These are phyloP conservation scores for Stichopus horrens DNA, from an alignment of 53 echinoderm and acorn worm genomes.

Conservation along the genomic window DNA sequence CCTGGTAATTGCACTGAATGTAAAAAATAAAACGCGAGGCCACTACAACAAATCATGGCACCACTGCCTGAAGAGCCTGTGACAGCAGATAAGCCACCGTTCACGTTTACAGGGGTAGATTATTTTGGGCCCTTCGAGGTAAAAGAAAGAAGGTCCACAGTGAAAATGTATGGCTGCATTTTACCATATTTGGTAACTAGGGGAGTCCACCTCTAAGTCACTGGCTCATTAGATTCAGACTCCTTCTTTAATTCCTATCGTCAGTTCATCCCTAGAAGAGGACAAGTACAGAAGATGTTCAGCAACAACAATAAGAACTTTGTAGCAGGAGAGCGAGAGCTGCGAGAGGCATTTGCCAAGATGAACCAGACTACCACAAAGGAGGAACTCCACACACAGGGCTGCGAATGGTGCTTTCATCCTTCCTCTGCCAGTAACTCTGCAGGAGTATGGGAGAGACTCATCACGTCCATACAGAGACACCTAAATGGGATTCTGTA, in stretches of 20 bases:
- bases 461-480: slow-evolving; percentile 28
- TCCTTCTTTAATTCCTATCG: slow-evolving; percentile 53
- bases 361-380: not conserved
- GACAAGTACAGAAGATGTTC: slow-evolving; percentile 38
- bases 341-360: slow-evolving; percentile 19
- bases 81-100: slow-evolving; percentile 30
- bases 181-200: slow-evolving; percentile 49
- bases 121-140: no score
- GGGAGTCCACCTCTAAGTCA: slow-evolving; percentile 38
- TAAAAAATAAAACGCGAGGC: slow-evolving; percentile 11
- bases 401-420: slow-evolving; percentile 47
- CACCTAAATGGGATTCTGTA: not conserved
- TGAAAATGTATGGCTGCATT: no score
- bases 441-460: slow-evolving; percentile 38
- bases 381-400: slow-evolving; percentile 40
- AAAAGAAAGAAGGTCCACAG: no score
- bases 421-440: slow-evolving; percentile 35
- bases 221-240: slow-evolving; percentile 39
- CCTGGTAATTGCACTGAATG: not conserved
- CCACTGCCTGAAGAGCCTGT: no score
- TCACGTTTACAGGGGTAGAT: no score
- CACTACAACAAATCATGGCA: slow-evolving; percentile 23
- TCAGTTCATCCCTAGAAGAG: slow-evolving; percentile 56
- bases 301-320: slow-evolving; percentile 55
- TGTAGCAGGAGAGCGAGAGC: slow-evolving; percentile 40